Percentiles rank a stretch among this genome's conserved stretches.
Conservation (phyloP, 2,888 invertebrate species). For the Pyrrhosoma nymphula region DNA sequence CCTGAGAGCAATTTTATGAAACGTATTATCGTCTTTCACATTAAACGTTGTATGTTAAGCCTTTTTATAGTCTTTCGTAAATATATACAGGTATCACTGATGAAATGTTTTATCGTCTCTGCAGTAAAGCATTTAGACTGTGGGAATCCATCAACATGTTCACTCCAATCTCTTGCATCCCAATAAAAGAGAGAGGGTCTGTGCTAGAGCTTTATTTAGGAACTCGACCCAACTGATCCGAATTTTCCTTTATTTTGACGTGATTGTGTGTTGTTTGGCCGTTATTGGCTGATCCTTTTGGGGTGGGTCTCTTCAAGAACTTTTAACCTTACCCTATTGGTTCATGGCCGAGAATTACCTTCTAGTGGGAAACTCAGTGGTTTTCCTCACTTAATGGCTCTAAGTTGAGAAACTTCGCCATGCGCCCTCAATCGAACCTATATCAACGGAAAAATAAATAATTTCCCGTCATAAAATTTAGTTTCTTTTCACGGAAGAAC, state of each 20-base stretch:
- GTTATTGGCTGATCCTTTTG: slow-evolving; percentile 46
- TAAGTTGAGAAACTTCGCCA: slow-evolving; percentile 56
- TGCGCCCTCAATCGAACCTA: background rate
- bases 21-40: background rate
- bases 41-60: too few relatives aligned
- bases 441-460: slow-evolving; percentile 50
- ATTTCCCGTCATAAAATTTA: slow-evolving; percentile 24
- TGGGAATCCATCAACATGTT: slow-evolving; percentile 46
- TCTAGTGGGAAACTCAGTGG: slow-evolving; percentile 51
- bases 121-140: background rate
- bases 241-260: slow-evolving; percentile 56
- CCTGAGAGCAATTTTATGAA: background rate
- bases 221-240: slow-evolving; percentile 28
- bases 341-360: slow-evolving; percentile 54
- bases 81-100: background rate
- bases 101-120: background rate
- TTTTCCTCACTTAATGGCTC: slow-evolving; percentile 57
- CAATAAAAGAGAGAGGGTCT: background rate
- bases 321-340: slow-evolving; percentile 43
- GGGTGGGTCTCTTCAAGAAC: slow-evolving; percentile 55
- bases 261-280: slow-evolving; percentile 66
- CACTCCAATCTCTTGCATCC: background rate
- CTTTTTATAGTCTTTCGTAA: background rate
- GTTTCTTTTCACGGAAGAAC: background rate
- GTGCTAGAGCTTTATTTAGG: slow-evolving; percentile 4